Evolutionary conservation across 2,113 vertebrate species (phyloP), one percentile per base, ranked within the genome.

Genomic region (Nannospalax galili): DNA sequence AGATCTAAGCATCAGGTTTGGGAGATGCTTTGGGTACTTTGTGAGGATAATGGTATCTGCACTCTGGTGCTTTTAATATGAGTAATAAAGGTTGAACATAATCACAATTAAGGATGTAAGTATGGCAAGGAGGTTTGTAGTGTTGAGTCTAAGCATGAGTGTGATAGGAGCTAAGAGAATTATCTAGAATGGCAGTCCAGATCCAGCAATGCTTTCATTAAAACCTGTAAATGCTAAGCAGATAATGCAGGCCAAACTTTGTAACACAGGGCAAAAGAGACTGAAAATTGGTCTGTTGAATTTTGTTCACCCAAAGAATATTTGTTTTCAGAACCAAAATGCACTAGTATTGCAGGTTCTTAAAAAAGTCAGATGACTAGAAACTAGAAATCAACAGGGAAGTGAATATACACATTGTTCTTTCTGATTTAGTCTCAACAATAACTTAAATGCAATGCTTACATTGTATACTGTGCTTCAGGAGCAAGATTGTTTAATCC

Each of bases 1-100:
- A 98, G 97, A 96, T 97, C 90, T 95, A 97, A 98, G 95, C 92
- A 96, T 96, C 95, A 95, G 94, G 92, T 98, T 97, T 96, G 96
- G 97, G 92, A 88, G 77, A 96, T 94, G 88, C 88, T 96, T 96
- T 97, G 96, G 96, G 97, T 95, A 97, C 92, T 97, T 91, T 94
- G 96, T 0, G 5, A 95, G 48, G 40, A 65, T 94, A 87, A 92
- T 92, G 35, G 22, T 94, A 95, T 95, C 84, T 94, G 24, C 56
- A 94, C 56, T 96, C 91, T 87, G 77, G 64, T 35, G n/a, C 67
- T 94, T 96, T 94, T 88, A 93, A 79, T 96, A 86, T 92, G 75
- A 85, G 92, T 70, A 82, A 90, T 87, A 93, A 88, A 92, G 73
- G 42, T 92, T 84, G 84, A 88, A 84, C 22, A 60, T 56, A 92